Conservation (phyloP, 2,888 invertebrate species). For the Neoascia interrupta region DNA sequence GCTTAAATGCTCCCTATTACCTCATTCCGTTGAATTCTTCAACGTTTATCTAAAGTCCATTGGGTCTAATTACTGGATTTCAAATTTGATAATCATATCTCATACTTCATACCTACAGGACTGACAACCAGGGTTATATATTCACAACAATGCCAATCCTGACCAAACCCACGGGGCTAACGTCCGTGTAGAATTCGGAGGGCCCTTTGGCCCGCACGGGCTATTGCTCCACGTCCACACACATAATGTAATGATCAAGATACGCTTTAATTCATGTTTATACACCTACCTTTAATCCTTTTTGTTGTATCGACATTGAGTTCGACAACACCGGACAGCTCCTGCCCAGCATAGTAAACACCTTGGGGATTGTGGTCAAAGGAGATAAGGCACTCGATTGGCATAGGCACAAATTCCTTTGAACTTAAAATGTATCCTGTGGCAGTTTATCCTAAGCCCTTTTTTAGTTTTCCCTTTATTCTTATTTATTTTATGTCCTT, state of each 20-base stretch:
- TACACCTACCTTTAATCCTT: slow-evolving; percentile 79
- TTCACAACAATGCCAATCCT: slow-evolving; percentile 11
- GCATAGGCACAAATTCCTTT: slow-evolving; percentile 74
- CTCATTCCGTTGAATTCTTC: too few relatives aligned
- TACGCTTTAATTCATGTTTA: too few relatives aligned
- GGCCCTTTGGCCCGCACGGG: slow-evolving; percentile 39
- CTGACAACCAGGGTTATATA: too few relatives aligned
- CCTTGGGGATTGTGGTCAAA: slow-evolving; percentile 80
- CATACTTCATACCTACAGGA: neutral
- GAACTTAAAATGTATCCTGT: slow-evolving; percentile 44
- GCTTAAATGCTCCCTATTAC: too few relatives aligned
- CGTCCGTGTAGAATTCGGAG: too few relatives aligned
- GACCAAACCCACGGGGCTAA: slow-evolving; percentile 10
- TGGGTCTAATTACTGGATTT: neutral
- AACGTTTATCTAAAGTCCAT: neutral
- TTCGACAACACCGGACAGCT: slow-evolving; percentile 79
- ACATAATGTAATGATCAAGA: too few relatives aligned
- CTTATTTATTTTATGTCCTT: neutral
- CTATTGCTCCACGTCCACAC: too few relatives aligned
- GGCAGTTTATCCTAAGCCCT: slow-evolving; percentile 21
- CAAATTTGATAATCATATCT: neutral
- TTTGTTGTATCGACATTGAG: slow-evolving; percentile 79
- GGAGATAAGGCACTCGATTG: slow-evolving; percentile 80
- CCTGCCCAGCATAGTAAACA: slow-evolving; percentile 80
- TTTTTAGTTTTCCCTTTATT: neutral